Evolutionary conservation across 2,888 invertebrate genomes (phyloP), one percentile per base, ranked within the genome.

Genomic region (Acleris emargana): DNA sequence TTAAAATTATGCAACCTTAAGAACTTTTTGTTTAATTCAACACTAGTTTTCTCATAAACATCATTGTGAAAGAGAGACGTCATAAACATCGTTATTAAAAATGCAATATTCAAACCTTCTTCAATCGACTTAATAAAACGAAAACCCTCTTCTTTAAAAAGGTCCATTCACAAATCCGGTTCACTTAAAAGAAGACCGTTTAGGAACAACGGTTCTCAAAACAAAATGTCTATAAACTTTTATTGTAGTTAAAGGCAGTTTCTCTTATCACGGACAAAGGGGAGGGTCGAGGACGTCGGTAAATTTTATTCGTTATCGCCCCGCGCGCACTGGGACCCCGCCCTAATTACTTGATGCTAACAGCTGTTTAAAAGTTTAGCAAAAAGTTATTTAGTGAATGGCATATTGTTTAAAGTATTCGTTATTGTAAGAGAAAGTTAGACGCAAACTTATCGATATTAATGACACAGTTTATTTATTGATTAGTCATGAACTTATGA

Each of bases 301-400:
- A 75, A 76, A 77, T 75, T 75, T 72, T 58, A 62, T 64, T 49
- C 20, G 72, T 72, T 76, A 76, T 77, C 78, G 72, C 62, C 28
- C 50, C 42, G 55, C 51, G 32, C 55, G 25, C 61, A 66, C 22
- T 57, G 51, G 61, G 51, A 28, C 51, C 47, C 38, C 57, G 25
- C 66, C 66, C 57, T 61, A 61, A 66, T 66, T 57, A 61, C 51
- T 66, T 64, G 58, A 64, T 57, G 57, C 54, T 6, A 52, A 42
- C 52, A 66, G 54, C 54, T 47, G 61, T 61, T 66, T 60, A 50
- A 66, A 52, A 61, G 22, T 60, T 28, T n/a, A 25, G 28, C 53
- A 64, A 64, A 32, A 55, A 49, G 17, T 64, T 58, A 49, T 5
- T 22, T n/a, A 38, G 47, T 18, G 62, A 22, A 18, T 57, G 3